These are phyloP conservation scores for Mechanitis mazaeus DNA, from an alignment of 2,888 invertebrate genomes.

Conservation along the genomic window DNA sequence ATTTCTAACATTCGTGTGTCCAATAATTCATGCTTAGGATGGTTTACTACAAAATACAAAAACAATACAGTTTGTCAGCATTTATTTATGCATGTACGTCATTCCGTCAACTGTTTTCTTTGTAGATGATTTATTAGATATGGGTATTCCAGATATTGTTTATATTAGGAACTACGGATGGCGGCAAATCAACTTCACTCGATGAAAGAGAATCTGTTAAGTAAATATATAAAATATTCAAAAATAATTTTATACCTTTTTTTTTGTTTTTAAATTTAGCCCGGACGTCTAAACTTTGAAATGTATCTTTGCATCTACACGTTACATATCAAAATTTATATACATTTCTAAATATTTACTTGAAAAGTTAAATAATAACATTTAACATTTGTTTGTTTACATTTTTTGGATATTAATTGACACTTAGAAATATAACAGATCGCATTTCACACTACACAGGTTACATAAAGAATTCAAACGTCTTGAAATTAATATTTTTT, in stretches of 20 bases:
- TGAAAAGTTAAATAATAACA: too few relatives aligned
- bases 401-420: too few relatives aligned
- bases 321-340: too few relatives aligned
- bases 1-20: constrained; percentile 49
- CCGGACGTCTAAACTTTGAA: too few relatives aligned
- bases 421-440: too few relatives aligned
- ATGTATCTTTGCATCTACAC: too few relatives aligned
- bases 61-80: constrained; percentile 36
- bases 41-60: constrained; percentile 29
- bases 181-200: background rate
- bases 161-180: constrained; percentile 11
- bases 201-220: background rate
- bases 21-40: constrained; percentile 49
- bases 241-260: background rate
- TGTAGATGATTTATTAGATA: constrained; percentile 29
- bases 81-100: constrained; percentile 29
- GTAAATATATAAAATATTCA: background rate
- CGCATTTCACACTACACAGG: too few relatives aligned
- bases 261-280: too few relatives aligned
- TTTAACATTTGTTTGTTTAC: too few relatives aligned
- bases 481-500: too few relatives aligned
- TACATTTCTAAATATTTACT: too few relatives aligned
- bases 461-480: too few relatives aligned
- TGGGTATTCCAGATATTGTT: constrained; percentile 26
- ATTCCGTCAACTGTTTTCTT: constrained; percentile 33